Percentiles rank a stretch among this genome's conserved stretches.
Evolutionary conservation across 2,888 invertebrate genomes (phyloP).

Genomic region (Drosophila aldrichi): DNA sequence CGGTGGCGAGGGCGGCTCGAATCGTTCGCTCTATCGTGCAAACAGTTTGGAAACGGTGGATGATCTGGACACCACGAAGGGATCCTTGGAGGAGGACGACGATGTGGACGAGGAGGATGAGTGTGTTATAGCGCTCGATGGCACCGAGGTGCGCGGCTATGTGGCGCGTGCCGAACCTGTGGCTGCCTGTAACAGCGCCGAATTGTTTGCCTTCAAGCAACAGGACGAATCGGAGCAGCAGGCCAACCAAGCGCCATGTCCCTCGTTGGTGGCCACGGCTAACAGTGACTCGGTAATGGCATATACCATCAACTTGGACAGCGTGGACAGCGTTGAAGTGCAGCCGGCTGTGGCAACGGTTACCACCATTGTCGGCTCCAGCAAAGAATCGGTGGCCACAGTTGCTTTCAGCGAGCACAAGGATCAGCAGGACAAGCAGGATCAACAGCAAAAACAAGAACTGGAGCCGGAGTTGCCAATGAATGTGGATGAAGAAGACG

Average conservation of each 20-base stretch:
- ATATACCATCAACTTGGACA: conserved; percentile 60
- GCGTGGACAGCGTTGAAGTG: conserved; percentile 25
- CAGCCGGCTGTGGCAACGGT: not conserved
- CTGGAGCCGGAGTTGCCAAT: not conserved
- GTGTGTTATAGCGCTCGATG: conserved; percentile 69
- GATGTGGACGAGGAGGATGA: conserved; percentile 60
- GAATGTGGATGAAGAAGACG: not conserved
- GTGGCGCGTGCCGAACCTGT: conserved; percentile 45
- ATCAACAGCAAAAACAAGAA: not conserved
- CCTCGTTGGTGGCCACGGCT: conserved; percentile 57
- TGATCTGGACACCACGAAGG: conserved; percentile 68
- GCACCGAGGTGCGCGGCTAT: conserved; percentile 66
- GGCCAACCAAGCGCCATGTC: conserved; percentile 3
- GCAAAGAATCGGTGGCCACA: conserved; percentile 40
- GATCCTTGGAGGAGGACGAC: conserved; percentile 61
- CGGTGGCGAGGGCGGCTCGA: conserved; percentile 38
- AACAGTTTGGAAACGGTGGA: conserved; percentile 69
- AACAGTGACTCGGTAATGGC: conserved; percentile 60
- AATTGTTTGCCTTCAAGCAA: conserved; percentile 60
- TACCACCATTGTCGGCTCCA: conserved; percentile 8
- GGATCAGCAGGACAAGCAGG: not conserved
- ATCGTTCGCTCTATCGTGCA: conserved; percentile 55
- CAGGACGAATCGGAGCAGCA: conserved; percentile 6
- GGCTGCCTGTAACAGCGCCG: conserved; percentile 54
- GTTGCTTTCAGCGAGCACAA: conserved; percentile 34